Conservation (phyloP, 2,113 vertebrate genomes). For the Callithrix jacchus region DNA sequence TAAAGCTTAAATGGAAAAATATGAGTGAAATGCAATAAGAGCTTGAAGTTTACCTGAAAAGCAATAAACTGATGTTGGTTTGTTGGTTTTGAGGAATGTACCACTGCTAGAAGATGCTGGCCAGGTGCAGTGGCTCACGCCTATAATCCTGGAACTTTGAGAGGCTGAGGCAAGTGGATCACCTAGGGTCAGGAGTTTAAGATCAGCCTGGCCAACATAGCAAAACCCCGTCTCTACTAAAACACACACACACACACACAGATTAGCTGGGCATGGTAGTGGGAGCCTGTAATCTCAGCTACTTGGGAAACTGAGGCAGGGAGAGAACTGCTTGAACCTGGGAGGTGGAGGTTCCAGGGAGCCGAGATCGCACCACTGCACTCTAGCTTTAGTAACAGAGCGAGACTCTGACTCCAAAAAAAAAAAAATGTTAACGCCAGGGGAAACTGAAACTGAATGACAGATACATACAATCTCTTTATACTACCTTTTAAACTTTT, state of each 20-base stretch:
- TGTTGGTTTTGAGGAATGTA: background rate
- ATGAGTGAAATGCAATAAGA: background rate
- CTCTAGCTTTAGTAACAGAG: background rate
- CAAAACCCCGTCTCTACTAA: fast-evolving
- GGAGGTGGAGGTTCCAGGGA: background rate
- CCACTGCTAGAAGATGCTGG: background rate
- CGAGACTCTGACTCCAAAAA: background rate
- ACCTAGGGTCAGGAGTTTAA: no score
- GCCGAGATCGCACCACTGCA: background rate
- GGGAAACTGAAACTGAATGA: no score
- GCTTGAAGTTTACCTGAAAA: background rate
- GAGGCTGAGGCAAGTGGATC: background rate
- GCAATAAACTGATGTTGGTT: fast-evolving
- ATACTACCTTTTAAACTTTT: no score
- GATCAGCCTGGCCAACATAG: background rate
- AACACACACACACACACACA: background rate
- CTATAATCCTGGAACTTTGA: background rate
- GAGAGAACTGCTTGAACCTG: background rate
- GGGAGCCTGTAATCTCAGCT: background rate
- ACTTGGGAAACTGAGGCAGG: background rate
- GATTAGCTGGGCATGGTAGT: background rate
- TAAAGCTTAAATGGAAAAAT: background rate
- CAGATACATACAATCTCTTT: no score
- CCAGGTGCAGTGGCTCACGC: background rate
- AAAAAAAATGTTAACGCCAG: background rate